Evolutionary conservation across 2,888 invertebrate genomes (phyloP).

Genomic region (Cataglyphis altisquamis): DNA sequence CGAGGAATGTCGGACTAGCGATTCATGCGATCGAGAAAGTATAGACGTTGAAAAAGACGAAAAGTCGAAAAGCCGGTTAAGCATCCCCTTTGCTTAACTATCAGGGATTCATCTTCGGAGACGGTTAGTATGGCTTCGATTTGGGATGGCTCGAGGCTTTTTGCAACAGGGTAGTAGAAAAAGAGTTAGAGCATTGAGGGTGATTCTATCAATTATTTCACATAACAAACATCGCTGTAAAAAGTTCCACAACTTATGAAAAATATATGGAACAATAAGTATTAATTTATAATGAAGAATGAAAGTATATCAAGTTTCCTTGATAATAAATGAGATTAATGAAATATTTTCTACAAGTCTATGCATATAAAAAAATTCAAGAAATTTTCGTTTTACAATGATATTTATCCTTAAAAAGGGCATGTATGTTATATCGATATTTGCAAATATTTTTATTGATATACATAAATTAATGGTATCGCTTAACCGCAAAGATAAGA

Average conservation of each 20-base stretch:
- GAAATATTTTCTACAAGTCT: neutral
- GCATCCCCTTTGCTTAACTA: conserved; percentile 46
- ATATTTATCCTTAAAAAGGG: too few relatives aligned
- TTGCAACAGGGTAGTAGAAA: conserved; percentile 72
- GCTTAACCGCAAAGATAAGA: neutral
- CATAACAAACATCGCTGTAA: neutral
- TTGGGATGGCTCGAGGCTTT: conserved; percentile 79
- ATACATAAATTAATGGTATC: neutral
- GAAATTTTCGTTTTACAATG: neutral
- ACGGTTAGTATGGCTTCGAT: conserved; percentile 62
- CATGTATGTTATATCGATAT: too few relatives aligned
- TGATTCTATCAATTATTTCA: conserved; percentile 18
- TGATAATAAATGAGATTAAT: neutral
- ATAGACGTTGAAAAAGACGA: conserved; percentile 59
- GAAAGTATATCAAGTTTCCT: neutral
- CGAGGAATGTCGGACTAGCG: conserved; percentile 77
- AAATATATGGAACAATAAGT: neutral
- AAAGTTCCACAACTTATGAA: neutral
- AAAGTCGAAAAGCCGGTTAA: conserved; percentile 59
- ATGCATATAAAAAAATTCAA: neutral
- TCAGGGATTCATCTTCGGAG: conserved; percentile 59
- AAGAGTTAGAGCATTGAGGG: conserved; percentile 8
- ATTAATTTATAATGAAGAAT: neutral
- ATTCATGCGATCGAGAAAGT: conserved; percentile 74
- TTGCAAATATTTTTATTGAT: too few relatives aligned